Base-by-base conservation (phyloP, 2,888 invertebrate species). In the Psococerastis gibbosa region DNA sequence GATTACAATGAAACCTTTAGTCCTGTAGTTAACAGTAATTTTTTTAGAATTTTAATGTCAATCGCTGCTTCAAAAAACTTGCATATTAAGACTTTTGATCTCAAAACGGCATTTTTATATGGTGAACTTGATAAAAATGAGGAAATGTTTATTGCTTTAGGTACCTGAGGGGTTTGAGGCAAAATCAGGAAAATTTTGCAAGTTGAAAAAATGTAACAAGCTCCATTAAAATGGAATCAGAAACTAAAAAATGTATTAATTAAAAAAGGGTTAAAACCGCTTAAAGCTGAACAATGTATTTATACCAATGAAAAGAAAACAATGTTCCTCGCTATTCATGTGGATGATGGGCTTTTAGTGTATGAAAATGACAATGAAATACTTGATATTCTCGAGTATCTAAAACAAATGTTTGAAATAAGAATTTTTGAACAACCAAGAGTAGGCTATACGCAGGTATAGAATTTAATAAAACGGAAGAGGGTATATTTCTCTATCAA, bases 1-100 rank as follows among this genome's bases (percentile, higher is more conserved):
- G 53, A 55, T 27, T 54, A 50, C 31, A 49, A 52, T 22, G 51
- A 54, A 45, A 50, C 50, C 2, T 54, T 47, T 32, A 51, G 50
- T 3, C 52, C 54, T 13, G 54, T 56, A 1, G 53, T 52, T 6
- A 47, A 48, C 23, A 51, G 51, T 42, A 45, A 49, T 18, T 52
- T 53, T 11, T 41, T 54, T 17, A 38, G 54, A 41, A 43, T 44
- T n/a, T 41, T 54, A 9, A 48, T 55, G 2, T 17, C 52, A 41
- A 22, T 52, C 22, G 49, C 49, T 16, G 49, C 47, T 23, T 17
- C 15, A 32, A 35, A 45, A 43, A 35, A 44, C 22, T 42, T 47
- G 13, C 22, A 34, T 9, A 41, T 51, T 13, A 13, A 32, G 3
- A 46, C 47, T 17, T 42, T 49, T 41, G 50, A 52, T 34, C 45